A percentile compares a stretch with the other conserved stretches of the same genome.
Evolutionary conservation across 2,113 vertebrate species (phyloP).

Genomic region (Halichoerus grypus): DNA sequence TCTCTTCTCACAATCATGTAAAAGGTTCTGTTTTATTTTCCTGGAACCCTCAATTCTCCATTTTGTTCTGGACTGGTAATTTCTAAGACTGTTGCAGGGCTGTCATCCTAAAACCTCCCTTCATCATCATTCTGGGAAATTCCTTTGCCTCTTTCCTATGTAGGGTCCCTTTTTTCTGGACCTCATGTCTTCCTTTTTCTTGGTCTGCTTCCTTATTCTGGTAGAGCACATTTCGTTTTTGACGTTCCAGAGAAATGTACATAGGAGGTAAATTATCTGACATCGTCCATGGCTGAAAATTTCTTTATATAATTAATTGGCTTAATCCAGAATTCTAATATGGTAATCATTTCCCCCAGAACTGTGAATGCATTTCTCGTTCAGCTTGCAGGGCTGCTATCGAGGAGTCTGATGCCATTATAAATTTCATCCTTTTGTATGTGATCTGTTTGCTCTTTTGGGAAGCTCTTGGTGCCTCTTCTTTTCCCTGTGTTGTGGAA

Average conservation of each 20-base stretch:
- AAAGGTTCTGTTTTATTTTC: neutral
- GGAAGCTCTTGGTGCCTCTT: neutral
- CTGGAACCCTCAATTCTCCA: neutral
- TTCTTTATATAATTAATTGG: neutral
- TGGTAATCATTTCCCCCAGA: neutral
- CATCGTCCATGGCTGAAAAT: neutral
- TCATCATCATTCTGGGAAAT: neutral
- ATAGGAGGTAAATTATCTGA: neutral
- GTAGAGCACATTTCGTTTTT: neutral
- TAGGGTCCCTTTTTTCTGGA: neutral
- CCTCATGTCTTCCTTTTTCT: neutral
- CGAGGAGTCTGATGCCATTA: neutral
- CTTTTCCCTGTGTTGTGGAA: neutral
- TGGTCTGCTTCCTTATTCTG: neutral
- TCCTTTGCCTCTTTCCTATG: neutral
- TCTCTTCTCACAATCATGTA: neutral
- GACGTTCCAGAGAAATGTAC: neutral
- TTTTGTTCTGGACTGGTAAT: neutral
- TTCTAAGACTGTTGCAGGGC: neutral
- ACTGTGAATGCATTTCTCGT: neutral
- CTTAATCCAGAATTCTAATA: neutral
- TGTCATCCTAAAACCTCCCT: neutral
- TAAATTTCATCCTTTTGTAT: neutral
- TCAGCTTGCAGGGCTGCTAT: neutral
- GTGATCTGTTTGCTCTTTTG: neutral